A percentile compares a stretch with the other conserved stretches of the same genome.
Evolutionary conservation across 2,888 invertebrate species (phyloP).

Genomic region (Panopea generosa): DNA sequence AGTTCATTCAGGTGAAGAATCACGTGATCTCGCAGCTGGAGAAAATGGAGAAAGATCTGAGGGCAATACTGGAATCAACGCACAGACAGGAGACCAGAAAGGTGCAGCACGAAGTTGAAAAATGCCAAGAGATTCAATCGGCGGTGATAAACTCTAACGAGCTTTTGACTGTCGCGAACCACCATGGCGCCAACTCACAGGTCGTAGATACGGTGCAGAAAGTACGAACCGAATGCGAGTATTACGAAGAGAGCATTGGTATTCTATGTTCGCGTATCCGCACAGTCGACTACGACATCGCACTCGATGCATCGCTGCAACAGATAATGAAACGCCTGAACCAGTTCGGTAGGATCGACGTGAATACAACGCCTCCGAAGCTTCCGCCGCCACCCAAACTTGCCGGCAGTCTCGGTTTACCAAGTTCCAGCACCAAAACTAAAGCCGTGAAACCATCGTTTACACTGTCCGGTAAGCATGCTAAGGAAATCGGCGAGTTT

Average conservation of each 20-base stretch:
- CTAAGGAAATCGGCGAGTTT: conserved; percentile 57
- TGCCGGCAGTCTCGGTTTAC: conserved; percentile 31
- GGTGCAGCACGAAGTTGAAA: conserved; percentile 59
- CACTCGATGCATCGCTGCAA: conserved; percentile 60
- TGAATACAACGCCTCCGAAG: conserved; percentile 58
- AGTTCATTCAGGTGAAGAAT: conserved; percentile 62
- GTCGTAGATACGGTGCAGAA: conserved; percentile 61
- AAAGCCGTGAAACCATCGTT: conserved; percentile 59
- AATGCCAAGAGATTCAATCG: conserved; percentile 59
- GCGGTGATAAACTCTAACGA: conserved; percentile 63
- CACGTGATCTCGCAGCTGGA: conserved; percentile 65
- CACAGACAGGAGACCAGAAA: conserved; percentile 63
- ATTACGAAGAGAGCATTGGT: conserved; percentile 66
- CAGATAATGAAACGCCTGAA: conserved; percentile 60
- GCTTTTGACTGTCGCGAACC: conserved; percentile 51
- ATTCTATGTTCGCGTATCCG: conserved; percentile 57
- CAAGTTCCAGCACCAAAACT: conserved; percentile 45
- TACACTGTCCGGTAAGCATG: conserved; percentile 52
- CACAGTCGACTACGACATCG: conserved; percentile 63
- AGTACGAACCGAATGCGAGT: conserved; percentile 62
- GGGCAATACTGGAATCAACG: conserved; percentile 62
- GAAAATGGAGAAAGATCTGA: conserved; percentile 66
- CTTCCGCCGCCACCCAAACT: conserved; percentile 61
- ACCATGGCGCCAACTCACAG: conserved; percentile 67
- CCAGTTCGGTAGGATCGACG: conserved; percentile 63